These are phyloP conservation scores for Eurystomus glaucurus DNA, from an alignment of 2,797 vertebrate genomes.

Conservation along the genomic window DNA sequence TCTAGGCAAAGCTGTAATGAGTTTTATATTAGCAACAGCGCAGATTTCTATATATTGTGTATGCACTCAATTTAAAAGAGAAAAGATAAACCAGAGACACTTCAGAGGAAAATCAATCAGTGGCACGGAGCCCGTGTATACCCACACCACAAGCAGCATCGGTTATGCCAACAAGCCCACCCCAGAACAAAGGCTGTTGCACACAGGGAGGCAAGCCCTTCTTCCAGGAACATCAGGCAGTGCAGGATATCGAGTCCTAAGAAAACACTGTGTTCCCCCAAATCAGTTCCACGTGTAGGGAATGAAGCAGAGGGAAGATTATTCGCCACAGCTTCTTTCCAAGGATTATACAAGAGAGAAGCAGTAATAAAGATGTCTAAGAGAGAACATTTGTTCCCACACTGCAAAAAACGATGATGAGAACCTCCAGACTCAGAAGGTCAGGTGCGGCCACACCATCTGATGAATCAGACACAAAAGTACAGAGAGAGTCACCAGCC, in stretches of 20 bases:
- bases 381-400: not conserved
- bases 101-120: not conserved
- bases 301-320: not conserved
- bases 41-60: not conserved
- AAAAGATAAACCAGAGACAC: not conserved
- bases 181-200: slow-evolving; percentile 35
- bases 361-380: not conserved
- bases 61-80: not conserved
- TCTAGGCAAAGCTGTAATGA: not conserved
- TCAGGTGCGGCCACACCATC: not conserved
- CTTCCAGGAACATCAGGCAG: slow-evolving; percentile 28
- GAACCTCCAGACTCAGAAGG: not conserved
- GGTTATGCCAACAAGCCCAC: not conserved
- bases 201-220: fast-evolving
- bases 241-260: not conserved
- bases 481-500: not conserved
- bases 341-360: slow-evolving; percentile 4
- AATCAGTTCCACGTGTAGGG: not conserved
- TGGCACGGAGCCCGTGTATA: not conserved
- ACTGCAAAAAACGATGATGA: not conserved
- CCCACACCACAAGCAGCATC: fast-evolving
- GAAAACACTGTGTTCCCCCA: not conserved
- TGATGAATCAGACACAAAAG: not conserved
- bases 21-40: not conserved
- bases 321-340: not conserved